Evolutionary conservation across 2,797 vertebrate species (phyloP), one percentile per base, ranked within the genome.

Genomic region (Myioborus miniatus): DNA sequence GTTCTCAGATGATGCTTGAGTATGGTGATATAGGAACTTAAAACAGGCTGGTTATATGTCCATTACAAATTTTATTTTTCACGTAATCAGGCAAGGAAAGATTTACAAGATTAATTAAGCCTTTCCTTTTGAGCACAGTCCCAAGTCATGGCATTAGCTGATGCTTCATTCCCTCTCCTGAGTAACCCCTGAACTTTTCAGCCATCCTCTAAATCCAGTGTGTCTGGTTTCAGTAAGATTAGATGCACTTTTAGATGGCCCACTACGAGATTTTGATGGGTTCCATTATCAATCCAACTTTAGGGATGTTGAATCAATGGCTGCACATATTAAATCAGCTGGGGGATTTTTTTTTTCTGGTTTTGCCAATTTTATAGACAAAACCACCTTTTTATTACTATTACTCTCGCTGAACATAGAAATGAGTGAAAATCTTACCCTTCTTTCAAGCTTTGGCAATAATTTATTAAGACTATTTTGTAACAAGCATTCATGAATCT

Each of bases 171-270:
- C 80, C 59, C 36, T 60, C 53, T 68, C 50, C 64, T 19, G 49
- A 69, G 50, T 62, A 89, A 85, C 44, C 72, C 62, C 55, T 86
- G 76, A 83, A 79, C 63, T 76, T 78, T 56, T 32, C 70, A 92
- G 52, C 50, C 67, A 14, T 37, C 12, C 41, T 78, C 59, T 85
- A 77, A 89, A 93, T 43, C 71, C 84, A 80, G 49, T 68, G 29
- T 84, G 41, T 56, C 83, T 96, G 81, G 70, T 65, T 90, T 65
- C 43, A 76, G 63, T 13, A 46, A 91, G 83, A 86, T 91, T 91
- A 88, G 85, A 75, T 83, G 74, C 69, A 43, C 50, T 81, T 72
- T 69, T 27, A 75, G 72, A 59, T 78, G 79, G 53, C 43, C 65
- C 30, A 30, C n/a, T 47, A 5, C 15, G 32, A 90, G 81, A 92